These are phyloP conservation scores for Otocyon megalotis DNA, from an alignment of 2,113 vertebrate species.

Conservation along the genomic window DNA sequence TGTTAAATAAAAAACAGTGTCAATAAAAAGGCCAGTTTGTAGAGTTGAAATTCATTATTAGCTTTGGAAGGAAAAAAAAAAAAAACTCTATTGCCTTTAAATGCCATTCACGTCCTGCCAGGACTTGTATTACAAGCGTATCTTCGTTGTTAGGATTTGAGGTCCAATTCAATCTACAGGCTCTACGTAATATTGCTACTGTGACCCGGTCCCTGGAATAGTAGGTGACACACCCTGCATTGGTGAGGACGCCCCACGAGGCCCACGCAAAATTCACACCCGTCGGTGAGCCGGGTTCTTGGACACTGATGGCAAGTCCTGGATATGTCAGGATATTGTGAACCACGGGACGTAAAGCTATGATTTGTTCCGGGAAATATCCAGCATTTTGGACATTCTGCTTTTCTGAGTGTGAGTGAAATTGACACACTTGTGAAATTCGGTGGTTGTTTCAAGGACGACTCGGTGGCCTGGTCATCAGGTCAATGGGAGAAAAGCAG, in stretches of 20 bases:
- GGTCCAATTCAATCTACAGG: neutral
- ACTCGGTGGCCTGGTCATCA: neutral
- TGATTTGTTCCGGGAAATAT: neutral
- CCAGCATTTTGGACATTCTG: neutral
- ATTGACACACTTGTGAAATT: neutral
- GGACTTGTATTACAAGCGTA: neutral
- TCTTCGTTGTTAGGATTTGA: neutral
- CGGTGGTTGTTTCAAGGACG: neutral
- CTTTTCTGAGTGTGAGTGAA: neutral
- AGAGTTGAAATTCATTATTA: neutral
- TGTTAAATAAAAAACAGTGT: neutral
- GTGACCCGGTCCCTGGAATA: neutral
- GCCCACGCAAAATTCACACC: neutral
- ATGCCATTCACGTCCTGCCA: neutral
- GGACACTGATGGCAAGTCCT: neutral
- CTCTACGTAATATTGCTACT: neutral
- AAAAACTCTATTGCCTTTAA: neutral
- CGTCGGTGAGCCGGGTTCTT: accelerated
- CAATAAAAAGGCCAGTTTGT: neutral
- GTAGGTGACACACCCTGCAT: neutral
- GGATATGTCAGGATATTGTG: neutral
- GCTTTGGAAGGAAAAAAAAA: neutral
- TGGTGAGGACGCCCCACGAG: neutral
- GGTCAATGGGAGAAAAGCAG: neutral
- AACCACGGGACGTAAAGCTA: neutral